A percentile compares a stretch with the other conserved stretches of the same genome.
phyloP scores from a whole-genome alignment of 2,888 invertebrate species.

The Orthonychiurus folsomi region DNA sequence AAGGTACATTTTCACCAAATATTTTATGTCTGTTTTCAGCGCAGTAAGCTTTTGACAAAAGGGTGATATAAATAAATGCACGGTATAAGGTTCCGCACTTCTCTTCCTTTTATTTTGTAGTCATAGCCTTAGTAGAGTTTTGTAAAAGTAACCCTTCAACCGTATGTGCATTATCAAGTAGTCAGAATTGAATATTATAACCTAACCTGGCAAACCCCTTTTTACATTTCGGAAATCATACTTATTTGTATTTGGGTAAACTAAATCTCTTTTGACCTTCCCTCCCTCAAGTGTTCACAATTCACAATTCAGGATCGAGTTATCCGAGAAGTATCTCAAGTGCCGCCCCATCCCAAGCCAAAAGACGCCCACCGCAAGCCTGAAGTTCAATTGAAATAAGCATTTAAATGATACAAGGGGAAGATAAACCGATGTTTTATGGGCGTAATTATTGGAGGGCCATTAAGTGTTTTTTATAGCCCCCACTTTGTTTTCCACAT shows the following conservation, averaged over 20 bases:
- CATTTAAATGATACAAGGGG: constrained; percentile 40
- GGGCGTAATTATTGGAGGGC: constrained; percentile 40
- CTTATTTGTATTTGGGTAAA: not conserved
- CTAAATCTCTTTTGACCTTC: not conserved
- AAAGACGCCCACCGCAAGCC: not conserved
- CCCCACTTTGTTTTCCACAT: constrained; percentile 41
- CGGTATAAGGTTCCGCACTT: too few relatives aligned
- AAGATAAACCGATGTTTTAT: constrained; percentile 41
- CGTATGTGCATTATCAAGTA: too few relatives aligned
- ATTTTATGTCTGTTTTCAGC: too few relatives aligned
- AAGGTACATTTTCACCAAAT: too few relatives aligned
- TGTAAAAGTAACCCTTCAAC: too few relatives aligned
- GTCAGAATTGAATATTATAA: too few relatives aligned
- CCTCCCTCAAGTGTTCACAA: not conserved
- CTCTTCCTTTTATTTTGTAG: too few relatives aligned
- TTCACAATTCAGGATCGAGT: not conserved
- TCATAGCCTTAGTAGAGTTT: too few relatives aligned
- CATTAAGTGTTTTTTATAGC: constrained; percentile 41
- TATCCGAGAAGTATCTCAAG: not conserved
- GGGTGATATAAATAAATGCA: too few relatives aligned
- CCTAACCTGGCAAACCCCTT: too few relatives aligned
- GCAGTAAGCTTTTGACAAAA: too few relatives aligned
- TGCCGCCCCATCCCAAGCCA: not conserved
- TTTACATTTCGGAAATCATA: not conserved
- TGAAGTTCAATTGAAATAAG: constrained; percentile 40